Evolutionary conservation across 1,140 invertebrate species (phyloP), one percentile per base, ranked within the genome.

Genomic region (Chironomus tepperi): DNA sequence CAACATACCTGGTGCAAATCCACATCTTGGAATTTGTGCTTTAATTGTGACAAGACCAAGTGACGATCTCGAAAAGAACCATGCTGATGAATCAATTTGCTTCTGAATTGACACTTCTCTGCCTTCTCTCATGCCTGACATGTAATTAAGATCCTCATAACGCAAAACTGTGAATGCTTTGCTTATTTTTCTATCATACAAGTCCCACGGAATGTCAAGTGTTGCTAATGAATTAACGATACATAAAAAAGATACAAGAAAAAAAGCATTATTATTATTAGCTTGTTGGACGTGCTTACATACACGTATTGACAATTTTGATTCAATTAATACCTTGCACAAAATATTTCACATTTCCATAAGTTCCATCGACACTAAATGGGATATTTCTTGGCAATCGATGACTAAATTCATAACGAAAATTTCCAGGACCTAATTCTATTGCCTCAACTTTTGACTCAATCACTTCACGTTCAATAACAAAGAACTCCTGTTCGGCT

Each of bases 331-430:
- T 57, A 57, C 47, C 47, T 57, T 57, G 47, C 12, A 70, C 65
- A 70, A 70, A 70, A 70, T 70, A 70, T 70, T 70, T 70, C 3
- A 70, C 65, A 19, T 21, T 19, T 1, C 65, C 65, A 70, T 70
- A 21, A 18, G 9, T n/a, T 6, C 65, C 65, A 19, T 70, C 65
- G 1, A 21, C 16, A 18, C 15, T 18, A 70, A 18, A 70, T 5
- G 65, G 65, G 18, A 70, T 19, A 16, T 70, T 70, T 21, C 65
- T n/a, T 18, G 65, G 65, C 8, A 70, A 5, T 5, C 65, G 65
- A 70, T 70, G 16, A 18, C 18, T 16, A 7, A 70, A 70, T 6
- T 70, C 65, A 70, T 70, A 70, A 19, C 16, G n/a, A 19, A 18
- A 70, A 19, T 10, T 70, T 18, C 65, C 65, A 18, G 65, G 3